phyloP scores from a whole-genome alignment of 2,888 invertebrate species.

The Campoletis raptor region DNA sequence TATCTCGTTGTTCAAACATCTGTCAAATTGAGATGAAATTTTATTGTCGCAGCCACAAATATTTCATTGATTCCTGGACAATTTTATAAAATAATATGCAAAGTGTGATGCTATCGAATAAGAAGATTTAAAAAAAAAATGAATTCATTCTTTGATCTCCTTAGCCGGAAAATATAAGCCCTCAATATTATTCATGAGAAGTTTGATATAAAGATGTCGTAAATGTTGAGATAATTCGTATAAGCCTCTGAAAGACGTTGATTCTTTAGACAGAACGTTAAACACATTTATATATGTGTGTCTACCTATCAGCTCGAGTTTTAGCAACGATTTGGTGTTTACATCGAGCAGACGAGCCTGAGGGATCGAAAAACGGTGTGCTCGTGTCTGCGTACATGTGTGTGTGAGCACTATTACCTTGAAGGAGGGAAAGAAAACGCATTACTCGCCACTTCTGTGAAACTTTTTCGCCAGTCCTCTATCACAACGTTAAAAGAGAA shows the following conservation, averaged over 20 bases:
- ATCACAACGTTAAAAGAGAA: constrained; percentile 44
- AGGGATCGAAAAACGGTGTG: constrained; percentile 10
- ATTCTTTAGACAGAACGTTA: background rate
- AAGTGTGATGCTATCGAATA: too few species aligned
- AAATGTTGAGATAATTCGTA: constrained; percentile 6
- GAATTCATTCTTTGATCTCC: too few species aligned
- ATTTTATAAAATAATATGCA: too few species aligned
- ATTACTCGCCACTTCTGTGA: constrained; percentile 60
- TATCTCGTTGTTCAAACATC: too few species aligned
- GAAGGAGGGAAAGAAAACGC: constrained; percentile 60
- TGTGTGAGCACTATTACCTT: constrained; percentile 1
- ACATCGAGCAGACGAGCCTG: constrained; percentile 29
- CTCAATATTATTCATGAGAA: too few species aligned
- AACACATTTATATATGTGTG: background rate
- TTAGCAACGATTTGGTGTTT: constrained; percentile 57
- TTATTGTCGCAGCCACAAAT: too few species aligned
- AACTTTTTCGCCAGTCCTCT: constrained; percentile 48
- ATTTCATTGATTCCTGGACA: too few species aligned
- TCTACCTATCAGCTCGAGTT: constrained; percentile 9
- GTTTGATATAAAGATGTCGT: too few species aligned
- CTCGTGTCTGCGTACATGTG: background rate
- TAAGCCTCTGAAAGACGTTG: background rate
- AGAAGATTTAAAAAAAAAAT: too few species aligned
- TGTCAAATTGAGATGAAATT: too few species aligned
- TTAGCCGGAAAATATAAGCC: too few species aligned